Conservation (phyloP, 2,888 invertebrate genomes). For the Hirtodrosophila alboralis region DNA sequence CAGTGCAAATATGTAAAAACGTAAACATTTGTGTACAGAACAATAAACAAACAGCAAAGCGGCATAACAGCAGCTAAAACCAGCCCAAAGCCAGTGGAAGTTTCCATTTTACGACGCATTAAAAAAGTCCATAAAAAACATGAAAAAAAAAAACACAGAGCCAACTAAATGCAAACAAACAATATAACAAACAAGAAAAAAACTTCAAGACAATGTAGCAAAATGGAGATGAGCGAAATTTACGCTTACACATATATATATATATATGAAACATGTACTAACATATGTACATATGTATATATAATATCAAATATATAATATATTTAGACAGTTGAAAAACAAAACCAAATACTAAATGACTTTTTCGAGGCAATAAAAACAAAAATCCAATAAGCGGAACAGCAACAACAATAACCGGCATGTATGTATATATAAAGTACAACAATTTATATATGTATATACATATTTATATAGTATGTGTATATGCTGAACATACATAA, state of each 20-base stretch:
- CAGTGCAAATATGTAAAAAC: conserved; percentile 41
- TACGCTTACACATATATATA: too few relatives aligned
- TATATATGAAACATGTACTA: conserved; percentile 17
- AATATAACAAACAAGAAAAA: conserved; percentile 16
- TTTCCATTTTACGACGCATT: conserved; percentile 69
- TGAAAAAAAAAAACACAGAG: conserved; percentile 34
- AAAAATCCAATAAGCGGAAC: conserved; percentile 20
- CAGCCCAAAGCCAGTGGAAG: conserved; percentile 41
- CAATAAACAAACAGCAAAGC: conserved; percentile 14
- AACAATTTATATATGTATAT: conserved; percentile 2
- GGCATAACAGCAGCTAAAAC: conserved; percentile 18
- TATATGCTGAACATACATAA: not conserved
- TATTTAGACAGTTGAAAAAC: conserved; percentile 1
- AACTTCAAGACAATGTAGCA: conserved; percentile 24
- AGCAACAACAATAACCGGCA: not conserved
- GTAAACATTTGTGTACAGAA: conserved; percentile 33
- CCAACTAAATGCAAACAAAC: conserved; percentile 39
- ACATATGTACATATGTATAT: conserved; percentile 9
- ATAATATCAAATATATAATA: not conserved
- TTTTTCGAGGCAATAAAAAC: conserved; percentile 17
- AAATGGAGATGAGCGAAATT: not conserved
- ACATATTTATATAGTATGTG: not conserved
- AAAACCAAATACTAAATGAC: conserved; percentile 21
- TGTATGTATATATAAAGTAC: not conserved
- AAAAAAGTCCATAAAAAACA: conserved; percentile 69